Evolutionary conservation across 1,140 invertebrate species (phyloP).

Genomic region (Aporrectodea caliginosa): DNA sequence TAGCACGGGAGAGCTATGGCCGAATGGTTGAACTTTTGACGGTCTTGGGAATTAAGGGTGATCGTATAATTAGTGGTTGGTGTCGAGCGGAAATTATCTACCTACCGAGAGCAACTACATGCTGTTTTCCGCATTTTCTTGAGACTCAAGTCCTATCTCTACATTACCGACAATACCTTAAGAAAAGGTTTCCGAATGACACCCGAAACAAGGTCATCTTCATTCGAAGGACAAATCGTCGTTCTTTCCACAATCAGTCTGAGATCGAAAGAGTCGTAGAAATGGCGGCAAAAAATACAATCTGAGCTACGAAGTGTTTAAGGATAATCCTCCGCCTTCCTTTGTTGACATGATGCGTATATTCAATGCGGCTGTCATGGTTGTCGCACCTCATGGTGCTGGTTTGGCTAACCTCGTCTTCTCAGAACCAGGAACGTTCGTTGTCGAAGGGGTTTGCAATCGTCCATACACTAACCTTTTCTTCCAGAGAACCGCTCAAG

Average conservation of each 20-base stretch:
- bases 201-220: slow-evolving; percentile 15
- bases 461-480: slow-evolving; percentile 33
- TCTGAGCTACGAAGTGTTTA: slow-evolving; percentile 12
- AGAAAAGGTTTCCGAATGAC: not conserved
- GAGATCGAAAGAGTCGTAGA: slow-evolving; percentile 8
- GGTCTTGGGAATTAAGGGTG: slow-evolving; percentile 6
- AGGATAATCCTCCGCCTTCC: slow-evolving; percentile 20
- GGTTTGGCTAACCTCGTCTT: slow-evolving; percentile 25
- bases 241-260: slow-evolving; percentile 12
- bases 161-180: not conserved
- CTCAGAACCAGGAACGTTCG: slow-evolving; percentile 17
- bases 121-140: not conserved
- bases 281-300: not conserved
- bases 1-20: not conserved
- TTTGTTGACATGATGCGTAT: not conserved
- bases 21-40: not conserved
- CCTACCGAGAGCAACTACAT: slow-evolving; percentile 7
- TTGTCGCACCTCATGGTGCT: slow-evolving; percentile 28
- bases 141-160: slow-evolving; percentile 9
- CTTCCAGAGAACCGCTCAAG: slow-evolving; percentile 5
- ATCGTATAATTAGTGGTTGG: slow-evolving; percentile 16
- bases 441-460: slow-evolving; percentile 27
- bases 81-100: slow-evolving; percentile 9
- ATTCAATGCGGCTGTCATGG: slow-evolving; percentile 21
- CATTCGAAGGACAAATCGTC: slow-evolving; percentile 2